These are phyloP conservation scores for Cottoperca gobio DNA, from an alignment of 2,797 vertebrate genomes.

Conservation along the genomic window DNA sequence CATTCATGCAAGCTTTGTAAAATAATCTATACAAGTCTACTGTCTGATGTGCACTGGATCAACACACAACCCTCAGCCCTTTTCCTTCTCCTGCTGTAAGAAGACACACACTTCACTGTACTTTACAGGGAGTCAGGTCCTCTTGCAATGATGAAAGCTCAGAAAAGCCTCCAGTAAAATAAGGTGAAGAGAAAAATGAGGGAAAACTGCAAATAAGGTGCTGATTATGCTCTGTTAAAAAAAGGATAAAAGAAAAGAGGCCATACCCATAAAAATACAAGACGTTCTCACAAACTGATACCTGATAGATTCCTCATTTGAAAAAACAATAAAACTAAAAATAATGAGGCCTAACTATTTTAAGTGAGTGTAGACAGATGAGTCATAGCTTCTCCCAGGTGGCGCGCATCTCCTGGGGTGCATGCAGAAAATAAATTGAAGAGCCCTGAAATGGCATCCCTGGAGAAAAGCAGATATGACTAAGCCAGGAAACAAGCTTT, in stretches of 20 bases:
- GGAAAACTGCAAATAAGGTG: background rate
- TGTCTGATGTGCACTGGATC: conserved; percentile 21
- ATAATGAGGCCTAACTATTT: conserved; percentile 42
- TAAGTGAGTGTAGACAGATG: conserved; percentile 44
- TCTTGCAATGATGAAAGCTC: background rate
- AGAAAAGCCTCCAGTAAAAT: background rate
- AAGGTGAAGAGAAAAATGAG: background rate
- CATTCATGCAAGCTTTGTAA: conserved; percentile 2
- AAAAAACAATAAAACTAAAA: conserved; percentile 20
- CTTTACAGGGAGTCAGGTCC: background rate
- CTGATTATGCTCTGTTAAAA: background rate
- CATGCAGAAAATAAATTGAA: conserved; percentile 49
- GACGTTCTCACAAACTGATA: background rate
- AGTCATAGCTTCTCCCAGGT: conserved; percentile 55
- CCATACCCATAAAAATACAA: background rate
- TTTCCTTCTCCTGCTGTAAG: conserved; percentile 5
- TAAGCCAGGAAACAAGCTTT: conserved; percentile 55
- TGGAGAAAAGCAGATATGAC: conserved; percentile 52
- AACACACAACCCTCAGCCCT: conserved; percentile 9
- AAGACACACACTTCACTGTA: conserved; percentile 8
- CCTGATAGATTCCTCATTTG: conserved; percentile 2
- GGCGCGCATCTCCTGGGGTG: conserved; percentile 40
- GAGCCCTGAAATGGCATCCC: conserved; percentile 56
- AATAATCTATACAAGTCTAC: conserved; percentile 8
- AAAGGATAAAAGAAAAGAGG: background rate